phyloP scores from a whole-genome alignment of 2,888 invertebrate species.

The Cerastoderma edule region DNA sequence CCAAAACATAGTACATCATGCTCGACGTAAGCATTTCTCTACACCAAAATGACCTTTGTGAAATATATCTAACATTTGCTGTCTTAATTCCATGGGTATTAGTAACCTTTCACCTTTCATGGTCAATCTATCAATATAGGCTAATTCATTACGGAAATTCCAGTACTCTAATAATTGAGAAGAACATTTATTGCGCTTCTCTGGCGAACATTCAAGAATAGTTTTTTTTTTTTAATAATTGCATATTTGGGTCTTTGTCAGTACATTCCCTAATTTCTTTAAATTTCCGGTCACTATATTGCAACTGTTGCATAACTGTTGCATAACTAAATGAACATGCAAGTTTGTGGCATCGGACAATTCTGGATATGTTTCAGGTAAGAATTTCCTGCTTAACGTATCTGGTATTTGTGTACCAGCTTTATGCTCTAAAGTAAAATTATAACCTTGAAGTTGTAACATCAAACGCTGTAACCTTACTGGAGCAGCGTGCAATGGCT shows the following conservation, averaged over 20 bases:
- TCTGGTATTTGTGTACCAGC: constrained; percentile 28
- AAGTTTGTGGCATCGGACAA: constrained; percentile 18
- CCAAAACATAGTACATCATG: constrained; percentile 1
- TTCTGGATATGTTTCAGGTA: constrained; percentile 22
- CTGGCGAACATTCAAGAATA: constrained; percentile 29
- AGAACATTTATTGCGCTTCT: constrained; percentile 8
- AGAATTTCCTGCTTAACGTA: constrained; percentile 5
- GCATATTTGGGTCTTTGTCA: constrained; percentile 25
- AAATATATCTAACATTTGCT: neutral
- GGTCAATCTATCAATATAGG: neutral
- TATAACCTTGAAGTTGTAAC: constrained; percentile 37
- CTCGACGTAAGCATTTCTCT: neutral
- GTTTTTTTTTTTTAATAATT: neutral
- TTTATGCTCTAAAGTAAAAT: constrained; percentile 17
- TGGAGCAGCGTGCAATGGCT: constrained; percentile 29
- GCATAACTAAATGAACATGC: constrained; percentile 29
- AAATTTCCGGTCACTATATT: constrained; percentile 23
- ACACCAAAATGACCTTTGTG: constrained; percentile 10
- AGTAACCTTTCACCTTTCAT: neutral
- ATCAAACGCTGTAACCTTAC: constrained; percentile 39
- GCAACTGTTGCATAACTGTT: constrained; percentile 10
- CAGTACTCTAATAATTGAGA: constrained; percentile 7
- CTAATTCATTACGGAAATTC: constrained; percentile 6
- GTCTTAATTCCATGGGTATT: neutral
- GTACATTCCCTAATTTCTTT: constrained; percentile 14